Evolutionary conservation across 2,113 vertebrate genomes (phyloP), one percentile per base, ranked within the genome.

Genomic region (Sporophila hypoxantha): DNA sequence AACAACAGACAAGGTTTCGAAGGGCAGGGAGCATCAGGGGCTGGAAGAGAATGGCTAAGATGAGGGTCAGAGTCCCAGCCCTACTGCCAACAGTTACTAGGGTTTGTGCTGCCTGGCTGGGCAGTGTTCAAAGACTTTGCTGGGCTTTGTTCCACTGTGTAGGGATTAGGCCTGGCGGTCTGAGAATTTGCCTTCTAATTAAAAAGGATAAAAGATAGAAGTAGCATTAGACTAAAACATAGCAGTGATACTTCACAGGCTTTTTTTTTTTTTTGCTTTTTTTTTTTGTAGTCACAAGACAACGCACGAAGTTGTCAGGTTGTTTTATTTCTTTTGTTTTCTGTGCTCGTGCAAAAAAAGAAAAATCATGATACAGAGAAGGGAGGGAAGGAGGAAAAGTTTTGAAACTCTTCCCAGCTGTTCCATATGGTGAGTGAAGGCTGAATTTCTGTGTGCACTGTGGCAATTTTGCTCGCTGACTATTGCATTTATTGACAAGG

Each of bases 121-220:
- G 96, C 97, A 97, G 98, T 98, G 98, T 99, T 99, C 99, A 99
- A 99, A 99, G 99, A 98, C 98, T 98, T 98, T 98, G 97, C 98
- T 97, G 98, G 98, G 98, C 98, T 99, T 99, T 99, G 99, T 99
- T 99, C 98, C 98, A 98, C 98, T 98, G 98, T 98, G 97, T 96
- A 98, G 98, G 99, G 99, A 99, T 99, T 99, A 99, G 98, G 98
- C 98, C 98, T 98, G 98, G 98, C 98, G 98, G 98, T 98, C 98
- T 98, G 98, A 99, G 99, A 99, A 99, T 99, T 99, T 99, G 98
- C 99, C 98, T 99, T 99, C 99, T 99, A 99, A 99, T 99, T 99
- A 99, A 99, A 99, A 99, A 98, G 99, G 99, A 99, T 99, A 99
- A 98, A 99, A 98, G 97, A 97, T 97, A 97, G 97, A 97, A 98